Percentiles rank a stretch among this genome's conserved stretches.
Conservation (phyloP, 1,140 invertebrate genomes). For the Apis cerana region DNA sequence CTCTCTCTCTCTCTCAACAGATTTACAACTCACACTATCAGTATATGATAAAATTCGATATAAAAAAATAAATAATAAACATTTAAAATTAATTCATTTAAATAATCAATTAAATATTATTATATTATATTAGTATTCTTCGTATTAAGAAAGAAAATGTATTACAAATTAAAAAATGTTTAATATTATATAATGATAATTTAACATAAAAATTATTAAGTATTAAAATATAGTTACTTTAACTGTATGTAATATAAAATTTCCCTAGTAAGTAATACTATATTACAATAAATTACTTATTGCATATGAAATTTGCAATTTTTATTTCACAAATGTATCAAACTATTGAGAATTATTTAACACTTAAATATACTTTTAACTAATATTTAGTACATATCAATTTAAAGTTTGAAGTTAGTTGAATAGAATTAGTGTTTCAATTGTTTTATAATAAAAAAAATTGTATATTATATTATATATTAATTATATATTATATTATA, state of each 20-base stretch:
- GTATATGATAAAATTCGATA: background rate
- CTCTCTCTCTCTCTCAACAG: too few species aligned
- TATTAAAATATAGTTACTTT: background rate
- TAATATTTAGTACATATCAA: too few species aligned
- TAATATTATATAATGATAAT: background rate
- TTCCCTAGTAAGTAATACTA: background rate
- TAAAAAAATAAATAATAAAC: background rate
- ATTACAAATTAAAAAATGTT: background rate
- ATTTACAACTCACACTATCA: background rate
- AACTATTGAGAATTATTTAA: too few species aligned
- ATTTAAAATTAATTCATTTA: background rate
- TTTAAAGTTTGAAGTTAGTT: too few species aligned
- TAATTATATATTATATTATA: too few species aligned
- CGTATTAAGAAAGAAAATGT: too few species aligned
- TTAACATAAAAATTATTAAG: background rate
- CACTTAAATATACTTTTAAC: too few species aligned
- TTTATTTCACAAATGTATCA: too few species aligned
- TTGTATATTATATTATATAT: too few species aligned
- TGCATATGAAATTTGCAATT: too few species aligned
- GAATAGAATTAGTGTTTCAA: too few species aligned
- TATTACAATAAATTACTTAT: background rate
- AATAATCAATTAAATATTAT: background rate
- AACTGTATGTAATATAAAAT: background rate
- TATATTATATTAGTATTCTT: background rate
- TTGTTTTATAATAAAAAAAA: too few species aligned